Percentiles rank a stretch among this genome's conserved stretches.
Conservation (phyloP, 2,888 invertebrate genomes). For the Tipula lateralis region DNA sequence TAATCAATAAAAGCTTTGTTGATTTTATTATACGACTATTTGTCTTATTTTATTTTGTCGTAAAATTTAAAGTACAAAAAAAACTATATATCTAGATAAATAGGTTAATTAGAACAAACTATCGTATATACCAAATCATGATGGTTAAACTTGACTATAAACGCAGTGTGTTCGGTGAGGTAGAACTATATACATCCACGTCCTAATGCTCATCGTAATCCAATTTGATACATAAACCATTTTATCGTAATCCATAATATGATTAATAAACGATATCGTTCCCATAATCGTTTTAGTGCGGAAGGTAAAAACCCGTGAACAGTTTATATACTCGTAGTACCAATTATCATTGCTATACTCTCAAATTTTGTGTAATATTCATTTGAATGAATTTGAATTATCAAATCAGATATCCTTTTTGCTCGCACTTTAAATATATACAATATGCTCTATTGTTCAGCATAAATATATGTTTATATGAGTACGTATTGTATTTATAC, state of each 20-base stretch:
- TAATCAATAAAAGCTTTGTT: not conserved
- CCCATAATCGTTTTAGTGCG: not conserved
- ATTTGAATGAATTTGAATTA: not conserved
- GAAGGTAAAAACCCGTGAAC: no score
- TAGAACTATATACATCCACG: not conserved
- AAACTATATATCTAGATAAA: not conserved
- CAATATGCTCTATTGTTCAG: not conserved
- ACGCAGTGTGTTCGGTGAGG: not conserved
- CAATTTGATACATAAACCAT: not conserved
- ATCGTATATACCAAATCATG: constrained; percentile 12
- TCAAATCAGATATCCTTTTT: not conserved
- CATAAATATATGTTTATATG: not conserved
- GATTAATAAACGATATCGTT: not conserved
- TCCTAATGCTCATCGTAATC: not conserved
- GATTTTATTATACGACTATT: not conserved
- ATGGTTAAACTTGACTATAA: not conserved
- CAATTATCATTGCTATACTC: not conserved
- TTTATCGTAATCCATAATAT: not conserved
- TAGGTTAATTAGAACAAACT: not conserved
- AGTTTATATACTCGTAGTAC: no score
- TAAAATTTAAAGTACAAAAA: not conserved
- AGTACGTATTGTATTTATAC: not conserved
- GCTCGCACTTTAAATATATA: not conserved
- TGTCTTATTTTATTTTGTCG: not conserved
- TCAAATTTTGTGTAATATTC: not conserved